Percentiles rank a stretch among this genome's conserved stretches.
These are phyloP conservation scores for Xenopus laevis DNA, from an alignment of 2,113 vertebrate genomes.

Conservation along the genomic window DNA sequence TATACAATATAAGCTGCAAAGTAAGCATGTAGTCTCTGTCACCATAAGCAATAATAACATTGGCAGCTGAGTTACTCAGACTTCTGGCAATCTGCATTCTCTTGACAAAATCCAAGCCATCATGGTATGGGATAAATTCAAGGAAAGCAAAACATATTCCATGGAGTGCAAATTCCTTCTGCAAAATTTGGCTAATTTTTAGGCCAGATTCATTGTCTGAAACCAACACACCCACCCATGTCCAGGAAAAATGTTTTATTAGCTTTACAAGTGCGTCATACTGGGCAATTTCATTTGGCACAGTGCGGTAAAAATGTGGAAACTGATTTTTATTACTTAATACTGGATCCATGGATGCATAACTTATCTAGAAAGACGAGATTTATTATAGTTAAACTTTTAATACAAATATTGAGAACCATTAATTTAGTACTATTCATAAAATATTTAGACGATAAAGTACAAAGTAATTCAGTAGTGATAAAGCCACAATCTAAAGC, in stretches of 20 bases:
- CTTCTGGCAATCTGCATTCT: neutral
- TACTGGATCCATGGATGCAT: constrained; percentile 13
- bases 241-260: constrained; percentile 9
- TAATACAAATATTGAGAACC: no score
- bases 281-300: neutral
- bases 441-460: no score
- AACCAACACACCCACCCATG: constrained; percentile 12
- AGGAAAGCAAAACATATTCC: neutral
- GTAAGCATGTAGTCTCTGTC: constrained; percentile 16
- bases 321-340: constrained; percentile 23
- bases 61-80: neutral
- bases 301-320: constrained; percentile 23
- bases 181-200: neutral
- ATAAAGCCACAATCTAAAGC: no score
- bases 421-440: no score
- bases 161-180: neutral
- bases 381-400: no score
- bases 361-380: constrained; percentile 11
- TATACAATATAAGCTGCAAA: neutral
- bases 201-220: constrained; percentile 10
- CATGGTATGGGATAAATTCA: constrained; percentile 8
- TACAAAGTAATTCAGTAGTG: no score
- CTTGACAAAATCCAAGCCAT: neutral
- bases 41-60: constrained; percentile 7
- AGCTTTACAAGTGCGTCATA: neutral